Base-by-base conservation (phyloP, 2,113 vertebrate species). In the Rhabdornis inornatus region DNA sequence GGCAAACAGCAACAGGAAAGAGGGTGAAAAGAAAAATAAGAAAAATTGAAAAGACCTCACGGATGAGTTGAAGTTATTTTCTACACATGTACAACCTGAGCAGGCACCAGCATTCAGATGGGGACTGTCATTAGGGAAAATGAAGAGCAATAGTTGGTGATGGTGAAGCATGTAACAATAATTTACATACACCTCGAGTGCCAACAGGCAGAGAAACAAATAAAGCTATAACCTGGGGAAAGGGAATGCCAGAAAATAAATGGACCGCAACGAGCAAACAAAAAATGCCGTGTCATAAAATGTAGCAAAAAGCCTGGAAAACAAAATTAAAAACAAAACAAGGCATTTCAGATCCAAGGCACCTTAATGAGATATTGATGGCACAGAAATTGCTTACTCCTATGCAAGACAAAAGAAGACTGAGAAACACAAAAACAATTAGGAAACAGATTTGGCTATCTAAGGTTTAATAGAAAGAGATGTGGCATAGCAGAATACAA, bases 301-400 rank as follows among this genome's bases (percentile, higher is more conserved):
- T 47, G 53, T 21, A 90, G 65, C 76, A 89, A 92, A 92, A 93
- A 90, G 42, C 68, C 52, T 69, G 70, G 72, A 85, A 90, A 95
- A 84, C 65, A 92, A 89, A 88, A 95, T 88, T 87, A 91, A 65
- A 89, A 93, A 18, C 81, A 83, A 92, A 95, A 24, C 56, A 47
- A 70, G 82, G 39, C 70, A 72, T 91, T 94, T 95, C 80, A 57
- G 50, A 70, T 94, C 77, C 87, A 56, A 55, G 79, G 76, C 45
- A 63, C 60, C 52, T 74, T 97, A 97, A 97, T 94, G 96, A 97
- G 91, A 89, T 97, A 87, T 96, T 96, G 88, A 94, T 96, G 91
- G 89, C 74, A 53, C 33, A 94, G 91, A 95, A 91, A 96, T 96
- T 96, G 83, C 94, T 65, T 94, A 39, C 72, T 96, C 68, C 93